phyloP scores from a whole-genome alignment of 2,888 invertebrate genomes.

The Apeira syringaria region DNA sequence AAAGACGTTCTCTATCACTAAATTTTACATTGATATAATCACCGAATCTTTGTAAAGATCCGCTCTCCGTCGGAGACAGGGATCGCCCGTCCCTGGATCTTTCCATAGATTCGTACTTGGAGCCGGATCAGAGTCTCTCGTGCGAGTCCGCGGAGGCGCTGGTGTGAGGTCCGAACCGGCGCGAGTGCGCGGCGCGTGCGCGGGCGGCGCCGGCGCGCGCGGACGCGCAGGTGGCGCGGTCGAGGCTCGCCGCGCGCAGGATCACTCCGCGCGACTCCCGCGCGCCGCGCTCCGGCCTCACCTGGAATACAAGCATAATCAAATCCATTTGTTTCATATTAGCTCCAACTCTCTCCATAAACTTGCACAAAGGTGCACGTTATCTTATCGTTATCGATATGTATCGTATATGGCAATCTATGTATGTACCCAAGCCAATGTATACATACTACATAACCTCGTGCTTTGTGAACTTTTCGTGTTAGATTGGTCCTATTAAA shows the following conservation, averaged over 20 bases:
- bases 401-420: too few relatives aligned
- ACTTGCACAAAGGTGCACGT: too few relatives aligned
- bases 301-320: slow-evolving; percentile 38
- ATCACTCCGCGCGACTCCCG: slow-evolving; percentile 70
- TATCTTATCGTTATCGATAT: too few relatives aligned
- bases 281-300: slow-evolving; percentile 50
- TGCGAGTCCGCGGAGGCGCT: slow-evolving; percentile 71
- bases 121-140: slow-evolving; percentile 78
- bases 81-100: slow-evolving; percentile 35
- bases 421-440: too few relatives aligned
- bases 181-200: slow-evolving; percentile 47
- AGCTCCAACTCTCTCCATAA: too few relatives aligned
- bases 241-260: slow-evolving; percentile 75
- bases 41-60: slow-evolving; percentile 30
- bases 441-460: too few relatives aligned
- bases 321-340: too few relatives aligned
- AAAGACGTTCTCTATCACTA: too few relatives aligned
- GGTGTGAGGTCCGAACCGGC: slow-evolving; percentile 67
- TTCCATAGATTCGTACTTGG: slow-evolving; percentile 45
- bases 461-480: too few relatives aligned
- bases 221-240: slow-evolving; percentile 58
- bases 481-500: too few relatives aligned
- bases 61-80: slow-evolving; percentile 3
- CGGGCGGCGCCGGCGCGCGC: slow-evolving; percentile 48
- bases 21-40: background rate